Percentiles rank a stretch among this genome's conserved stretches.
Evolutionary conservation across 2,113 vertebrate genomes (phyloP).

Genomic region (Sminthopsis crassicaudata): DNA sequence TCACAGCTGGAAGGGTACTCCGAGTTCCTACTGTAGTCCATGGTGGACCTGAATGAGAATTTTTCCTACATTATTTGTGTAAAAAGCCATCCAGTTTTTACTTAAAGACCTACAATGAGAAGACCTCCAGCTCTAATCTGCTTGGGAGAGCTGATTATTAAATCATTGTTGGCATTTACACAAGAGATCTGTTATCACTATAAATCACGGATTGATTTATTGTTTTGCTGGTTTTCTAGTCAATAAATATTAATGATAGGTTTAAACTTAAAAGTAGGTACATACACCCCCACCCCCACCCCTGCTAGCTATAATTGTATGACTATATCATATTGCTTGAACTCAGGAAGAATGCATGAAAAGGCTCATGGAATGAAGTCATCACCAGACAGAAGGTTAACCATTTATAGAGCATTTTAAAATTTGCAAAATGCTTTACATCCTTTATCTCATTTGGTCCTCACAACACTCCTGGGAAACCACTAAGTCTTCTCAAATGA

Average conservation of each 20-base stretch:
- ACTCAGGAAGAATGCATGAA: neutral
- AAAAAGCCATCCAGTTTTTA: neutral
- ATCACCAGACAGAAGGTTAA: neutral
- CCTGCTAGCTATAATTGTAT: neutral
- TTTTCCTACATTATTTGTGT: neutral
- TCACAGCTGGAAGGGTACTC: neutral
- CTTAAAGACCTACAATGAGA: neutral
- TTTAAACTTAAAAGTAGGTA: neutral
- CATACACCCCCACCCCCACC: neutral
- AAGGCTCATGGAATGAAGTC: neutral
- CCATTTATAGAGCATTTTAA: neutral
- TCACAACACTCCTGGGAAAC: neutral
- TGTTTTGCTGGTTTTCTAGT: neutral
- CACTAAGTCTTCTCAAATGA: neutral
- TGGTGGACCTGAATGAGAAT: neutral
- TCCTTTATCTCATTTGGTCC: neutral
- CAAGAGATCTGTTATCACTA: neutral
- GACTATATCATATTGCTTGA: neutral
- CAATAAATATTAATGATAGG: neutral
- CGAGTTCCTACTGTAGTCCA: neutral
- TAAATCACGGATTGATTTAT: neutral
- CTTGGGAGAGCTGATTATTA: neutral
- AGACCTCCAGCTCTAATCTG: neutral
- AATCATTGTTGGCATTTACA: neutral
- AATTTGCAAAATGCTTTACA: neutral